Base-by-base conservation (phyloP, 2,888 invertebrate genomes). In the Lithophane socia region DNA sequence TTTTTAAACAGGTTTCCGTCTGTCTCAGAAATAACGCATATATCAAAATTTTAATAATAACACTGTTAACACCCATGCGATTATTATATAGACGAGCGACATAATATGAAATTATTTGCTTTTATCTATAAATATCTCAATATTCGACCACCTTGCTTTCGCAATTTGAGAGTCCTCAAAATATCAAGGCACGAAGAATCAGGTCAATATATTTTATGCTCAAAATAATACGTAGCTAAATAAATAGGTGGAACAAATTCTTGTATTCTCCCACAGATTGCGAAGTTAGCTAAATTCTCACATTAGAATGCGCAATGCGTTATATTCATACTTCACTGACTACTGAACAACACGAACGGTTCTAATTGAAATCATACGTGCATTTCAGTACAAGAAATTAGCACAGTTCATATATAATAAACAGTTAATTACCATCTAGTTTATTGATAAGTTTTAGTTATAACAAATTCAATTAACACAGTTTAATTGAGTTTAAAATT, bases 241-340 rank as follows among this genome's bases (percentile, higher is more conserved):
- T 64, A 72, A 82, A 85, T 68, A 52, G 61, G n/a, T 73, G 63
- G 3, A 73, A 66, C 69, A 56, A 78, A 82, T 79, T 75, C 79
- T 75, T 56, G 79, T 64, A 49, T 61, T 75, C 69, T 73, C 63
- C 13, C 86, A 70, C 61, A 74, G 65, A 75, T 67, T 67, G 70
- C 64, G 73, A 73, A 73, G 70, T 81, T 77, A 78, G 64, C 60
- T 71, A 73, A 75, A 78, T 85, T 75, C 72, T 61, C 71, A 54
- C 60, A 73, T 82, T 82, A 81, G 37, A 77, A 85, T 75, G 56
- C 64, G 70, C 47, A 63, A 70, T 24, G 49, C 54, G 75, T 75
- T 56, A 64, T 75, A 78, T 82, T 82, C 82, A 74, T 72, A 74
- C 73, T 77, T 72, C 71, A 81, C 77, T 76, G 73, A 76, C 60